Conservation (phyloP, 2,113 vertebrate genomes). For the Odocoileus virginianus region DNA sequence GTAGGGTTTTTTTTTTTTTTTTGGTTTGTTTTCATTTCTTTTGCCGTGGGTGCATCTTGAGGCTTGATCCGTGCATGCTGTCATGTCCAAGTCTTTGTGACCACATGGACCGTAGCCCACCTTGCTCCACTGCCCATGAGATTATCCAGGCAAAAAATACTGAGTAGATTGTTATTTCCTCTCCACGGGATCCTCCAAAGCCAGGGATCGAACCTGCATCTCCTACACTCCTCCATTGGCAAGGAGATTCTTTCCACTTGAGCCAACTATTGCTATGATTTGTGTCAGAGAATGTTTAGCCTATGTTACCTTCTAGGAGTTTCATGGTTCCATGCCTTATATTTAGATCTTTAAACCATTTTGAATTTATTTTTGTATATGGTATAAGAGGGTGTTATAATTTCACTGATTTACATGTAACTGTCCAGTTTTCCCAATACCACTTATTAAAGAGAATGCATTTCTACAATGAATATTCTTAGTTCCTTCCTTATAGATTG, state of each 20-base stretch:
- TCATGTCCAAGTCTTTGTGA: not conserved
- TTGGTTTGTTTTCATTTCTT: not conserved
- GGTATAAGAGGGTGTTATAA: not conserved
- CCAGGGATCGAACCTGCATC: not conserved
- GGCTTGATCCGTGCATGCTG: not conserved
- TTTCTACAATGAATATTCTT: not conserved
- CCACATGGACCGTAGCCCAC: not conserved
- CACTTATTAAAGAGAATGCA: not conserved
- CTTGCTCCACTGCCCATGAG: not conserved
- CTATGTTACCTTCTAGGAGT: not conserved
- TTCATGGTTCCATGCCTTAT: not conserved
- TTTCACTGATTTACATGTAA: not conserved
- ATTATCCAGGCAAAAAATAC: not conserved
- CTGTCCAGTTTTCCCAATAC: not conserved
- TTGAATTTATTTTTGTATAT: not conserved
- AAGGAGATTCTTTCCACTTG: not conserved
- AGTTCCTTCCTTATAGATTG: not conserved
- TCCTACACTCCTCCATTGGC: not conserved
- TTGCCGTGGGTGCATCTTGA: not conserved
- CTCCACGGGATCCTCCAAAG: not conserved
- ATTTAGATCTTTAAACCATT: not conserved
- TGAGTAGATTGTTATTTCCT: not conserved
- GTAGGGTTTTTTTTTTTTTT: too few species aligned
- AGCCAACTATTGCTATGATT: not conserved
- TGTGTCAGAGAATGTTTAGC: not conserved